phyloP scores from a whole-genome alignment of 1,140 invertebrate species.

The Neotoxoptera formosana region DNA sequence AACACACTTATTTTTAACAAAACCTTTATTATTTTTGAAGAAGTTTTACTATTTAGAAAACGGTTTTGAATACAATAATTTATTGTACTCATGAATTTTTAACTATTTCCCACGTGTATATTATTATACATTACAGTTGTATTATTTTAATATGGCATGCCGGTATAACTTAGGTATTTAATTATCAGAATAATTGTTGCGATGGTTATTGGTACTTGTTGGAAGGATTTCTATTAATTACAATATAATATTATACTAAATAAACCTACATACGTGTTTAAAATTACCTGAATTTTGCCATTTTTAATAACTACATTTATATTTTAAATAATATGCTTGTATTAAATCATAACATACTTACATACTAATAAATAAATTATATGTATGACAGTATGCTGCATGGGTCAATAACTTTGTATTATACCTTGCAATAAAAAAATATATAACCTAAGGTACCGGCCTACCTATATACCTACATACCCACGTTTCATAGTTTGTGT shows the following conservation, averaged over 20 bases:
- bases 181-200: background rate
- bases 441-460: background rate
- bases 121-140: background rate
- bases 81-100: too few species aligned
- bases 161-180: too few species aligned
- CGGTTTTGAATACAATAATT: too few species aligned
- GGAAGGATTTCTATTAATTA: background rate
- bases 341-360: background rate
- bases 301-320: background rate
- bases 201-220: background rate
- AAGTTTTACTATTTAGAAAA: too few species aligned
- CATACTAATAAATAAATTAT: background rate
- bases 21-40: too few species aligned
- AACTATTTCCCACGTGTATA: too few species aligned
- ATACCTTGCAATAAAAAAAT: background rate
- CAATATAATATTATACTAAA: background rate
- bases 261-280: background rate
- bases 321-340: background rate
- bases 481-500: background rate
- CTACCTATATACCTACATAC: background rate
- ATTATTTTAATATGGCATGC: background rate
- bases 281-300: background rate
- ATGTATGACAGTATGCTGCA: background rate
- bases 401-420: background rate
- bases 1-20: too few species aligned